phyloP scores from a whole-genome alignment of 2,797 vertebrate genomes.

The Hydrophis major region DNA sequence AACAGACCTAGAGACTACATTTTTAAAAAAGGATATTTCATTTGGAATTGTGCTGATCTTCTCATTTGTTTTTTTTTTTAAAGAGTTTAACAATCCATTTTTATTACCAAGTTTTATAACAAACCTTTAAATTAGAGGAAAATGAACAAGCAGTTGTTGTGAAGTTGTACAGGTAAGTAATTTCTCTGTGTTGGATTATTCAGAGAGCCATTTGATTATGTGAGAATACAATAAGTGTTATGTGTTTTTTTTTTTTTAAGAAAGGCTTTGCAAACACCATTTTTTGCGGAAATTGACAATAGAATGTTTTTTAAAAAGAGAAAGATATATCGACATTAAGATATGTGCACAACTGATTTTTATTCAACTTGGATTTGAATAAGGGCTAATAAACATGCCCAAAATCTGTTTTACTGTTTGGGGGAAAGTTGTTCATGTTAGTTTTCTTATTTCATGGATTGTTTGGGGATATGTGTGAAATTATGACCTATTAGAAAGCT shows the following conservation, averaged over 20 bases:
- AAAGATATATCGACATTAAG: not conserved
- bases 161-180: not conserved
- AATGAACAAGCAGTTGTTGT: not conserved
- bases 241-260: not conserved
- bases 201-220: slow-evolving; percentile 25
- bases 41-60: not conserved
- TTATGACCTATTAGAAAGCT: not conserved
- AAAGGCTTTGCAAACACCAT: slow-evolving; percentile 10
- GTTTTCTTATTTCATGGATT: not conserved
- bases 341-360: not conserved
- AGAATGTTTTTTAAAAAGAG: slow-evolving; percentile 15
- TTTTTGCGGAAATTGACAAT: slow-evolving; percentile 3
- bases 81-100: not conserved
- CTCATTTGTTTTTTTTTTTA: not conserved
- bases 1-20: not conserved
- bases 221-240: slow-evolving; percentile 2
- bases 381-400: not conserved
- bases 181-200: slow-evolving; percentile 23
- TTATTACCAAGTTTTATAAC: not conserved
- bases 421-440: not conserved
- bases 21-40: not conserved
- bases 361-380: not conserved
- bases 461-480: not conserved
- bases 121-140: not conserved
- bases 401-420: not conserved